Base-by-base conservation (phyloP, 2,888 invertebrate species). In the Autographa pulchrina region DNA sequence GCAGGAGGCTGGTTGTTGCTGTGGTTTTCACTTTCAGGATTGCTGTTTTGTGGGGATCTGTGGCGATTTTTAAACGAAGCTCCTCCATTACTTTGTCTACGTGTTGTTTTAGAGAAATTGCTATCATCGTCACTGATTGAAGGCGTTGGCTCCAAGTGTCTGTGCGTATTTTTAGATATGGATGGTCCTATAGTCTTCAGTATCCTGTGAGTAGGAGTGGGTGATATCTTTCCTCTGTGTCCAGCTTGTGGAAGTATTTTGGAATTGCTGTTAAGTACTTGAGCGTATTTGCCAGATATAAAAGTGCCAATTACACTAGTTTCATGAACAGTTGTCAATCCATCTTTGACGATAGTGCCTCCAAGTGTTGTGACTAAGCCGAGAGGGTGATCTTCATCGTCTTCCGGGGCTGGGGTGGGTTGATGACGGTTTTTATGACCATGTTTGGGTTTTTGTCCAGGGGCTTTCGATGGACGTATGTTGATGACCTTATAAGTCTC, bases 291-390 rank as follows among this genome's bases (percentile, higher is more conserved):
- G 54, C 98, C 98, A 63, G 98, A 97, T 85, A 98, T 98, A 88
- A 97, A 98, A 5, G 98, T 98, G 35, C 98, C 98, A 84, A 98
- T 97, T n/a, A 98, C 98, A 89, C 98, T 98, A 0, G 98, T 98
- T 93, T 98, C 98, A 88, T 98, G 98, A 8, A 98, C 97, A 0
- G 98, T 98, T 7, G 98, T 98, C 2, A 97, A 93, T 1, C 98
- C 98, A 86, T 98, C 98, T 88, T 97, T 97, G 6, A 98, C 97
- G 70, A 98, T 97, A 7, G 98, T 98, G 31, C 98, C 98, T 59
- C 98, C 98, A 65, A 98, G 96, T 85, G 97, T 98, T 8, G 98
- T 98, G 0, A 98, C 98, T 68, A 98, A 94, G 7, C 98, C 98
- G 1, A 98, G 96, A 0, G 98, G 98, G 90, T 97, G 97, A 74